phyloP scores from a whole-genome alignment of 2,797 vertebrate genomes.

The Phataginus tricuspis region DNA sequence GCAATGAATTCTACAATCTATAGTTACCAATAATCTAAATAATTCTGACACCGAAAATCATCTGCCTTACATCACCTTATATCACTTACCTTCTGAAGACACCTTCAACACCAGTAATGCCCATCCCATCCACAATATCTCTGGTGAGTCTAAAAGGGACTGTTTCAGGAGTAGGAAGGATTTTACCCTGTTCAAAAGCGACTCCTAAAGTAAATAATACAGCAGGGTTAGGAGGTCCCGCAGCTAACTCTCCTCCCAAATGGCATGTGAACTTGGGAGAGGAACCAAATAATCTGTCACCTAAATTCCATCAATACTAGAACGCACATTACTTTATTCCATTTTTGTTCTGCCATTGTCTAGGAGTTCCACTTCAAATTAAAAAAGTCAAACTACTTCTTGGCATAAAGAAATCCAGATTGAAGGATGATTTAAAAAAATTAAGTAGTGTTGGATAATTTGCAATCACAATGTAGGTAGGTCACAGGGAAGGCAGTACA shows the following conservation, averaged over 20 bases:
- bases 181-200: conserved; percentile 98
- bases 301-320: not conserved
- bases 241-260: not conserved
- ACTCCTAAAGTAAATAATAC: conserved; percentile 89
- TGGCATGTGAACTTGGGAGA: not conserved
- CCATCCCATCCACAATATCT: conserved; percentile 99
- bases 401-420: not conserved
- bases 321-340: not conserved
- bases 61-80: not conserved
- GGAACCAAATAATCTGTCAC: not conserved
- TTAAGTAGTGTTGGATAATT: not conserved
- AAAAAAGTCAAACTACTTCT: not conserved
- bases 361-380: not conserved
- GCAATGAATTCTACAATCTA: not conserved
- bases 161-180: conserved; percentile 98
- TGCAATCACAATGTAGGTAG: too few species aligned
- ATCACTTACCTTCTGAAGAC: conserved; percentile 94
- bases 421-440: conserved; percentile 11
- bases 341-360: not conserved
- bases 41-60: not conserved
- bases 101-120: conserved; percentile 97
- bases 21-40: not conserved
- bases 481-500: too few species aligned
- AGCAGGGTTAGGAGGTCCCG: conserved; percentile 10
- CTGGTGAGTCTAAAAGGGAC: conserved; percentile 98